Base-by-base conservation (phyloP, 2,113 vertebrate species). In the Ptilorrhoa leucosticta region DNA sequence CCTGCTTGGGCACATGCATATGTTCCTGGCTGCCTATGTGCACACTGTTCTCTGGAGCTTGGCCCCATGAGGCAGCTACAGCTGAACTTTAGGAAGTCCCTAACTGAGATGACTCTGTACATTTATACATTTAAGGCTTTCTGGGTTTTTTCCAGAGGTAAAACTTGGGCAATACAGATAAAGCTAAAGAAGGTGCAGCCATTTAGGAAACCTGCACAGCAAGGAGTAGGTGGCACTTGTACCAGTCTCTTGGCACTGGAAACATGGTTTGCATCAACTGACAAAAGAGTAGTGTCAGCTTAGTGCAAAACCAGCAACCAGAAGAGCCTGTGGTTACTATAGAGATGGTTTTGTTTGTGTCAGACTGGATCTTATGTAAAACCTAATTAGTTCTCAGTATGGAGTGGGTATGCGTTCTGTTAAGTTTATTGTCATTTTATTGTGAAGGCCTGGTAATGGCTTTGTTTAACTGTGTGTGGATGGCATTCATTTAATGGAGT, bases 1-100 rank as follows among this genome's bases (percentile, higher is more conserved):
- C 28, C 35, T 79, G 11, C 33, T 9, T 33, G 14, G 35, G 11
- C 21, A 31, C 0, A 0, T 3, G 15, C 5, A 2, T 3, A 0
- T 28, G 13, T 24, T 63, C 39, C 56, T 40, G 44, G 15, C 21
- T 84, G 11, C n/a, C 37, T 42, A 0, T 5, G 15, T 42, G n/a
- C 31, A 19, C 0, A 0, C 14, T 63, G 21, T 21, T 44, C 24
- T 44, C 50, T 50, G 37, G 26, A 60, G 19, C 11, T 7, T 40
- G 3, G 3, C 28, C 22, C 40, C 6, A 3, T 10, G 15, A 22
- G 19, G 21, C 12, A 70, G 18, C 24, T 65, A 24, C 47, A 65
- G 24, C 10, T 45, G 22, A 77, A 45, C 28, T 48, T 61, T 2
- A 35, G 57, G 2, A 42, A 51, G 4, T 15, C 21, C 8, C 1